Conservation (phyloP, 2,113 vertebrate genomes). For the Sinocyclocheilus maitianheensis region DNA sequence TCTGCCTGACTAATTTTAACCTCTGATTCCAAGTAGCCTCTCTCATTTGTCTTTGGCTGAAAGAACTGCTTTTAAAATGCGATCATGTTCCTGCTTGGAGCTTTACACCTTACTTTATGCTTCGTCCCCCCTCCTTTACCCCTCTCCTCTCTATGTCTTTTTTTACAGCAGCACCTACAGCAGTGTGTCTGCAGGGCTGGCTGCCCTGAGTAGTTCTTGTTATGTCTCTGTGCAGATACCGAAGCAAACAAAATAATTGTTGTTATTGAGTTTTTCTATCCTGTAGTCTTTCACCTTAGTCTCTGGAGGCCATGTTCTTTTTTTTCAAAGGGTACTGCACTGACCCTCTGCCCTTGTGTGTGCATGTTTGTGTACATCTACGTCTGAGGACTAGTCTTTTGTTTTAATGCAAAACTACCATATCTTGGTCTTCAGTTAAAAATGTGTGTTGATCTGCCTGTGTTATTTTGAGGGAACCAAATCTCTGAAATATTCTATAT, state of each 20-base stretch:
- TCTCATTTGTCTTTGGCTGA: constrained; percentile 31
- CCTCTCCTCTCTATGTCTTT: neutral
- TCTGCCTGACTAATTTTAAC: constrained; percentile 37
- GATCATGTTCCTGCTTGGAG: constrained; percentile 37
- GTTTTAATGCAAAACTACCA: neutral
- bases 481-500: neutral
- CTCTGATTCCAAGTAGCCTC: neutral
- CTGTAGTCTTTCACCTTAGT: neutral
- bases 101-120: neutral
- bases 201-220: neutral
- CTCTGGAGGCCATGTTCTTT: neutral
- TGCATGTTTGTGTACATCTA: neutral
- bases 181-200: constrained; percentile 10
- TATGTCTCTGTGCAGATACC: constrained; percentile 34
- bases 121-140: neutral
- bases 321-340: constrained; percentile 12
- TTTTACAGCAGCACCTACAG: neutral
- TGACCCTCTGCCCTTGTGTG: neutral
- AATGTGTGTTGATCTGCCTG: no score
- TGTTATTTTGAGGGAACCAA: no score
- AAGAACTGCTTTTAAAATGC: constrained; percentile 33
- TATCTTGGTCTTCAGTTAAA: neutral
- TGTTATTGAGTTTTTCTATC: neutral
- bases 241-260: neutral
- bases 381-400: neutral